These are phyloP conservation scores for Tenthredo scrophulariae DNA, from an alignment of 2,888 invertebrate genomes.

Conservation along the genomic window DNA sequence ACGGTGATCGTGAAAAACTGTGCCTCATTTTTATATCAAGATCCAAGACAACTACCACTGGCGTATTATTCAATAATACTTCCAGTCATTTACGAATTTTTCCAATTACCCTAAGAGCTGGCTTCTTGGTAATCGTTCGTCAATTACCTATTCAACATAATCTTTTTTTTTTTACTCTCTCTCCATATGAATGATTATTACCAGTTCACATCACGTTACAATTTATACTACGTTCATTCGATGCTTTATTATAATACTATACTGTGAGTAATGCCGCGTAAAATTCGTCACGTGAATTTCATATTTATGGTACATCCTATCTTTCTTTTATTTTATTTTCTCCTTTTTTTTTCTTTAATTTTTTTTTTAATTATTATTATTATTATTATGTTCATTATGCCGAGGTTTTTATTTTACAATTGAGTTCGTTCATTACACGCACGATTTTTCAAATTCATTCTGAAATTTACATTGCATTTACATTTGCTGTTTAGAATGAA, in stretches of 20 bases:
- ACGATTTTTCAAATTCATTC: neutral
- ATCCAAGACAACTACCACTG: slow-evolving; percentile 28
- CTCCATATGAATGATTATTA: slow-evolving; percentile 10
- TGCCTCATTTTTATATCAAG: slow-evolving; percentile 72
- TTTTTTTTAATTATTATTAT: neutral
- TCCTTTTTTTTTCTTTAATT: neutral
- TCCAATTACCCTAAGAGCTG: slow-evolving; percentile 21
- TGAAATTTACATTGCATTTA: neutral
- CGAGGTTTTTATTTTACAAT: slow-evolving; percentile 64
- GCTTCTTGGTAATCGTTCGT: slow-evolving; percentile 34
- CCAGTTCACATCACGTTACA: slow-evolving; percentile 44
- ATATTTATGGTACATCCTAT: neutral
- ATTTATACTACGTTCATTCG: slow-evolving; percentile 40
- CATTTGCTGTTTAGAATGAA: slow-evolving; percentile 6
- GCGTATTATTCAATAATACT: slow-evolving; percentile 42
- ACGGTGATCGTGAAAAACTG: slow-evolving; percentile 75
- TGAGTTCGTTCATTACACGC: neutral
- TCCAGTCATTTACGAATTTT: slow-evolving; percentile 24
- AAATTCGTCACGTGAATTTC: slow-evolving; percentile 22
- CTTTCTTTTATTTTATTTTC: neutral
- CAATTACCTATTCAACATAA: slow-evolving; percentile 28
- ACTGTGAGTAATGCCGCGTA: neutral
- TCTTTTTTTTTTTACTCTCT: neutral
- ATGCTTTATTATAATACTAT: slow-evolving; percentile 25
- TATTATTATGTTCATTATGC: slow-evolving; percentile 64